Evolutionary conservation across 2,113 vertebrate species (phyloP).

Genomic region (Anas platyrhynchos): DNA sequence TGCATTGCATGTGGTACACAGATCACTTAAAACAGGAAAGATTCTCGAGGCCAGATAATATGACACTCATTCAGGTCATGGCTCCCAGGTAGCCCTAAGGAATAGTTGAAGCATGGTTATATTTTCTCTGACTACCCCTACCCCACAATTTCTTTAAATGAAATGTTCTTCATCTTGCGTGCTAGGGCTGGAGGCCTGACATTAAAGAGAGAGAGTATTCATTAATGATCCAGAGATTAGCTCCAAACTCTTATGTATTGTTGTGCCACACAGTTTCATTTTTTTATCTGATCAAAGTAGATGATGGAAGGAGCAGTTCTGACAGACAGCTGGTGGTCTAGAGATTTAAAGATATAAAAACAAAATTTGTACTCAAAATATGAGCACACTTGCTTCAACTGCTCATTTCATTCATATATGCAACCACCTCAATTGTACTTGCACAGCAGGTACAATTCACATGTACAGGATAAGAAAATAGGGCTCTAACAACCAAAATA

Average conservation of each 20-base stretch:
- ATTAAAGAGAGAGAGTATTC: neutral
- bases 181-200: neutral
- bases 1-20: neutral
- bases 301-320: neutral
- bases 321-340: neutral
- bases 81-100: neutral
- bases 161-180: neutral
- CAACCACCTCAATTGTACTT: neutral
- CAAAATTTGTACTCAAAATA: neutral
- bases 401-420: conserved; percentile 1
- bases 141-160: neutral
- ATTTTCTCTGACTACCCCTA: neutral
- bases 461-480: neutral
- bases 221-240: neutral
- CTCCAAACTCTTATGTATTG: neutral
- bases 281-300: neutral
- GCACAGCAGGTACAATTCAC: neutral
- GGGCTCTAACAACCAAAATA: neutral
- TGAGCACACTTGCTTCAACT: neutral
- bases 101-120: neutral
- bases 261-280: neutral
- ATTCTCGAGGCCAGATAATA: neutral
- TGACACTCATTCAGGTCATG: neutral
- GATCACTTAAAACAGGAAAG: neutral
- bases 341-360: neutral